Base-by-base conservation (phyloP, 2,113 vertebrate species). In the Carollia perspicillata region DNA sequence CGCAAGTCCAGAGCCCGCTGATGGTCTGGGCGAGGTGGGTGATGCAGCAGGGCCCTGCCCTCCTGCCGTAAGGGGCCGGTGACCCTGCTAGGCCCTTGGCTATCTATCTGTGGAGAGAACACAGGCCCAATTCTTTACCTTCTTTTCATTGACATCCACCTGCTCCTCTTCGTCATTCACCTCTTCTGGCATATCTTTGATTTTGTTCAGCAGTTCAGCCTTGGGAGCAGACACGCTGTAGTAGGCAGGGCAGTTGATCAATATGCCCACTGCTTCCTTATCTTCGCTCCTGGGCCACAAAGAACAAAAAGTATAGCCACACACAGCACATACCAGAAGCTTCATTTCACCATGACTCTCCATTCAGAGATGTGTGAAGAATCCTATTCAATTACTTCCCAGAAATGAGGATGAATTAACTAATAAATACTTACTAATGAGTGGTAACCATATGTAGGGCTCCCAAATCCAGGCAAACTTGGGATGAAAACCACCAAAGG, bases 131-230 rank as follows among this genome's bases (percentile, higher is more conserved):
- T 30, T 44, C 33, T 47, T 97, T 98, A 99, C 99, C 99, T 99
- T 99, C 86, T 98, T 99, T 86, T 98, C 98, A 6, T 99, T 99
- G 75, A 99, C 97, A 83, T 99, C 99, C 78, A 95, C 93, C 55
- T 98, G 97, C 47, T 98, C 98, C 42, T 99, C 99, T 0, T 99
- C 98, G n/a, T 99, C 98, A 0, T 96, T 97, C 87, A 83, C 86
- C 91, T 98, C 98, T 0, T 98, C 98, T 8, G 99, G 98, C 95
- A 98, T 98, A 22, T 96, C 97, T 95, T 95, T 98, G 92, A 98
- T 98, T 84, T 98, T 98, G 86, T 98, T 98, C 90, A 98, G 98
- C 69, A 98, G 98, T 6, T 98, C 98, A 5, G 97, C 84, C 93
- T 97, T 98, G 47, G 98, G 96, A 4, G 98, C 98, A 23, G 98